Base-by-base conservation (phyloP, 2,888 invertebrate species). In the Rhingia rostrata region DNA sequence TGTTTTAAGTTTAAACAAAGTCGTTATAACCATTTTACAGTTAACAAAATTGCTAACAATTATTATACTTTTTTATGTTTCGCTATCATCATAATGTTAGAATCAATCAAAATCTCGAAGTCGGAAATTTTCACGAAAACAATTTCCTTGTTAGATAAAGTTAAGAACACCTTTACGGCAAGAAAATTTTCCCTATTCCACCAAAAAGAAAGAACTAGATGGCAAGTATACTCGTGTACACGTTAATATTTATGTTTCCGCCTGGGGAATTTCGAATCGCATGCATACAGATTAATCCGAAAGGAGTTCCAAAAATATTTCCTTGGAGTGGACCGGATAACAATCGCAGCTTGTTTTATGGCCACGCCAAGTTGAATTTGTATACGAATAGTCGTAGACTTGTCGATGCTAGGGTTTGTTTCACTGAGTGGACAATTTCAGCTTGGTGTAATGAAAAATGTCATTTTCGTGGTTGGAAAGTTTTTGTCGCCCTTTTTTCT, bases 201-300 rank as follows among this genome's bases (percentile, higher is more conserved):
- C 0, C 22, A 35, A 7, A 39, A 54, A 12, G 35, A 3, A n/a
- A 53, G 54, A 22, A 12, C 22, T 22, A 22, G 30, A 32, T 39
- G 53, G n/a, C 45, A 73, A 63, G 37, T 30, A 54, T 47, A 47
- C 14, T 4, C 12, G 33, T 10, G 43, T 53, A 51, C 51, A 22
- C 2, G 2, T 22, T 60, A 53, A 72, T 72, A 73, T 73, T 63
- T 63, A 63, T 63, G 63, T 73, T 47, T 69, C 45, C 56, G 22
- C 9, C 39, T 30, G 37, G 32, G 39, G 64, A 35, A 61, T 43
- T 60, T 66, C 39, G 49, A 39, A 53, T 32, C 41, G 37, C 35
- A 53, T 14, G 56, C 56, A 39, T 14, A 32, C n/a, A 47, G 64
- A 74, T 74, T 74, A 74, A 74, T 74, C 64, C 73, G 10, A 14